phyloP scores from a whole-genome alignment of 2,888 invertebrate genomes.

The Drosophila sordidula region DNA sequence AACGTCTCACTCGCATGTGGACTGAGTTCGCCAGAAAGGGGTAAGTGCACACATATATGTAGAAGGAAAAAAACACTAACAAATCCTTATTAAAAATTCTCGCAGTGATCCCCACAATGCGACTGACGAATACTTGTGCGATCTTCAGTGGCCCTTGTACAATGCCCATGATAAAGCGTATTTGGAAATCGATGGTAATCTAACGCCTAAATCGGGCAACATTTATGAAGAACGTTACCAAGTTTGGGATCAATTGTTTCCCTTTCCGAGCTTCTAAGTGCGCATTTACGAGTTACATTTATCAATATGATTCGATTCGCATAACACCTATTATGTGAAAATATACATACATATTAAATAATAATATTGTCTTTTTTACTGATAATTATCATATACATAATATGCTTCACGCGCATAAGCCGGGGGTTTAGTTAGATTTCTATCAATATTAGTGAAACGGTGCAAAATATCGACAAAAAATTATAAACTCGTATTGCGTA shows the following conservation, averaged over 20 bases:
- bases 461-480: no score
- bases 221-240: slow-evolving; percentile 65
- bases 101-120: slow-evolving; percentile 81
- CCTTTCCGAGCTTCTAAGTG: slow-evolving; percentile 44
- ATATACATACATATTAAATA: no score
- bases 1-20: slow-evolving; percentile 85
- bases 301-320: no score
- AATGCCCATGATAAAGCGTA: slow-evolving; percentile 61
- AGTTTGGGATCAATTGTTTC: slow-evolving; percentile 72
- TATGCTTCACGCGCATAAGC: no score
- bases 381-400: no score
- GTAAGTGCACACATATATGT: slow-evolving; percentile 50
- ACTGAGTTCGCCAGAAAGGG: slow-evolving; percentile 83
- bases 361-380: no score
- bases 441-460: no score
- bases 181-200: slow-evolving; percentile 78
- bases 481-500: no score
- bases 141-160: slow-evolving; percentile 76
- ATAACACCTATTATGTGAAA: no score
- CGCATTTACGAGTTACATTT: no score
- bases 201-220: slow-evolving; percentile 68
- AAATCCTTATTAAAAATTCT: not conserved
- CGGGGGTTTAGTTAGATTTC: no score
- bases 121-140: slow-evolving; percentile 71
- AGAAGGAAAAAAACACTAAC: not conserved